These are phyloP conservation scores for Eonycteris spelaea DNA, from an alignment of 2,113 vertebrate genomes.

Conservation along the genomic window DNA sequence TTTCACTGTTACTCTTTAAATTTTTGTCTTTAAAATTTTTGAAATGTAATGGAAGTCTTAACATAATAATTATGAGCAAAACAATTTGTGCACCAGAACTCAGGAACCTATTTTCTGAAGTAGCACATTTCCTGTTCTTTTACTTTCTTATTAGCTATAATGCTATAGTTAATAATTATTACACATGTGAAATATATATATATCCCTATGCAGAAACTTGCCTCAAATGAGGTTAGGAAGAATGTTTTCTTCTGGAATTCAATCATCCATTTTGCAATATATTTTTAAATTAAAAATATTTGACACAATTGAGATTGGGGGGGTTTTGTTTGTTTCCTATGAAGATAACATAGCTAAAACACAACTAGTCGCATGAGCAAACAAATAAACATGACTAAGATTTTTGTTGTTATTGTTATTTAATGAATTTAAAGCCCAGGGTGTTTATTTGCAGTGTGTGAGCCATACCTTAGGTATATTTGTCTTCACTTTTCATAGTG, in stretches of 20 bases:
- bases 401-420: background rate
- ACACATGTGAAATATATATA: background rate
- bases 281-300: background rate
- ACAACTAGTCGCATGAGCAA: slow-evolving; percentile 4
- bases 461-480: slow-evolving; percentile 15
- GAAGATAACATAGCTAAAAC: slow-evolving; percentile 1
- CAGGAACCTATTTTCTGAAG: background rate
- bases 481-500: slow-evolving; percentile 46
- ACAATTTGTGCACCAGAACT: background rate
- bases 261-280: background rate
- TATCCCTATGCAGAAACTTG: background rate
- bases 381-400: background rate
- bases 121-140: background rate
- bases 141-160: background rate
- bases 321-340: background rate
- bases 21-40: background rate
- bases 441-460: background rate
- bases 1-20: background rate
- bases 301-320: background rate
- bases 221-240: background rate
- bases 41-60: background rate
- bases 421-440: slow-evolving; percentile 13
- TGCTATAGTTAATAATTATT: background rate
- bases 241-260: slow-evolving; percentile 10
- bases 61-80: background rate